A percentile compares a stretch with the other conserved stretches of the same genome.
Conservation (phyloP, 2,797 vertebrate species). For the Borostomias antarcticus region DNA sequence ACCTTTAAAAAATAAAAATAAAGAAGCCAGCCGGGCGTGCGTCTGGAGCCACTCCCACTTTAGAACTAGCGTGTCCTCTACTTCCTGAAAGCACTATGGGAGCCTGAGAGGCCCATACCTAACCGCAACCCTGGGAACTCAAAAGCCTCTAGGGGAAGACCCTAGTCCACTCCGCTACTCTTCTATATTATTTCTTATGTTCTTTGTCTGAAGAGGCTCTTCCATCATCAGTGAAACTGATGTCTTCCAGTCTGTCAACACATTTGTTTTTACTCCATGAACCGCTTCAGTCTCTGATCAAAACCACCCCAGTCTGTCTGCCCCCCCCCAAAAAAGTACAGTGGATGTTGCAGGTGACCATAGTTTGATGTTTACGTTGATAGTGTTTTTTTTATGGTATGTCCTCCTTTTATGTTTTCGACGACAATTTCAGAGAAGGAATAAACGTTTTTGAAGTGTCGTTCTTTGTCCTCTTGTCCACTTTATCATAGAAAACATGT, state of each 20-base stretch:
- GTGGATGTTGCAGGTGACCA: conserved; percentile 40
- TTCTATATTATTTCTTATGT: conserved; percentile 19
- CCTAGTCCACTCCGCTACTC: conserved; percentile 18
- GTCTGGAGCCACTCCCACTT: conserved; percentile 45
- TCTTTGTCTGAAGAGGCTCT: conserved; percentile 26
- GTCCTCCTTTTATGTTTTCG: conserved; percentile 35
- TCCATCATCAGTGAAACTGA: conserved; percentile 18
- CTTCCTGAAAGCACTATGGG: neutral
- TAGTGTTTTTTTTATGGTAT: conserved; percentile 37
- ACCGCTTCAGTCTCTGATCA: conserved; percentile 31
- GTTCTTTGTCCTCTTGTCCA: conserved; percentile 8
- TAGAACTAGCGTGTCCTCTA: conserved; percentile 41
- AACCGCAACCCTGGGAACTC: conserved; percentile 24
- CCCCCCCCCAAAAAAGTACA: conserved; percentile 6
- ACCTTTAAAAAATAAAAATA: conserved; percentile 42
- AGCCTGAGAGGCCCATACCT: conserved; percentile 8
- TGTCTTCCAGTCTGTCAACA: conserved; percentile 13
- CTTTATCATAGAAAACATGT: too few species aligned
- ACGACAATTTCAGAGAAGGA: conserved; percentile 46
- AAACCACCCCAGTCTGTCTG: conserved; percentile 9
- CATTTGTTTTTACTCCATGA: conserved; percentile 27
- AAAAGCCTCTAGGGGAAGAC: conserved; percentile 23
- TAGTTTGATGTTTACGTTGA: conserved; percentile 24
- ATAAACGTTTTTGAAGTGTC: conserved; percentile 65
- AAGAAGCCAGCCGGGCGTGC: conserved; percentile 21